phyloP scores from a whole-genome alignment of 2,113 vertebrate genomes.

The Gila orcuttii region DNA sequence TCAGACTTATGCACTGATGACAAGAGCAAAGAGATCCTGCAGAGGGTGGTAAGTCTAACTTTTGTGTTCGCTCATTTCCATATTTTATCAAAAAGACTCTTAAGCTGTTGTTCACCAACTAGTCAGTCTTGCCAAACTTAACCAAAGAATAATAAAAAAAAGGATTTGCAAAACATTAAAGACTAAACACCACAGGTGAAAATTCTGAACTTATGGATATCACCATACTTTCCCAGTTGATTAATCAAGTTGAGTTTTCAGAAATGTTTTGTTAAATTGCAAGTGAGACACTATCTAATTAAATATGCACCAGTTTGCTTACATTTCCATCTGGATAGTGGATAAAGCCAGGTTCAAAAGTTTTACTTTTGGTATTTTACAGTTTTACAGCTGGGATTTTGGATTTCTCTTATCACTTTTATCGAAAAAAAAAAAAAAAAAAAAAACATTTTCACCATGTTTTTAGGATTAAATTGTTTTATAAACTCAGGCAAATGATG shows the following conservation, averaged over 20 bases:
- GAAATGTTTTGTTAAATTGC: background rate
- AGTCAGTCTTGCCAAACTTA: background rate
- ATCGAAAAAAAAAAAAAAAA: background rate
- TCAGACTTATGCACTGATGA: conserved; percentile 91
- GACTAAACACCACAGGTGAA: background rate
- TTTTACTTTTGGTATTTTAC: too few relatives aligned
- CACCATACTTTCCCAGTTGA: background rate
- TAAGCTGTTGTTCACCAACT: too few relatives aligned
- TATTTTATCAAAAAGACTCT: background rate
- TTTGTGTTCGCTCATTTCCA: background rate
- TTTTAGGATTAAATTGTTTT: background rate
- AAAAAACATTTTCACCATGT: background rate
- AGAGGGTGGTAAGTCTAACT: conserved; percentile 84
- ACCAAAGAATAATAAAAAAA: background rate
- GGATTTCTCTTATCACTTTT: background rate
- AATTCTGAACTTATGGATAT: background rate
- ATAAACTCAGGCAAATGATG: too few relatives aligned
- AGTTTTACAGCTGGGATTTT: too few relatives aligned
- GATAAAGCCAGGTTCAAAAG: background rate
- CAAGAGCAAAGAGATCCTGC: conserved; percentile 85
- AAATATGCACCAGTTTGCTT: background rate
- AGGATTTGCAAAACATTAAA: background rate
- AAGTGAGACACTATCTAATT: background rate
- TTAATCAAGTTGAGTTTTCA: background rate
- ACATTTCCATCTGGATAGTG: background rate